phyloP scores from a whole-genome alignment of 2,888 invertebrate genomes.

The Parnassius apollo region DNA sequence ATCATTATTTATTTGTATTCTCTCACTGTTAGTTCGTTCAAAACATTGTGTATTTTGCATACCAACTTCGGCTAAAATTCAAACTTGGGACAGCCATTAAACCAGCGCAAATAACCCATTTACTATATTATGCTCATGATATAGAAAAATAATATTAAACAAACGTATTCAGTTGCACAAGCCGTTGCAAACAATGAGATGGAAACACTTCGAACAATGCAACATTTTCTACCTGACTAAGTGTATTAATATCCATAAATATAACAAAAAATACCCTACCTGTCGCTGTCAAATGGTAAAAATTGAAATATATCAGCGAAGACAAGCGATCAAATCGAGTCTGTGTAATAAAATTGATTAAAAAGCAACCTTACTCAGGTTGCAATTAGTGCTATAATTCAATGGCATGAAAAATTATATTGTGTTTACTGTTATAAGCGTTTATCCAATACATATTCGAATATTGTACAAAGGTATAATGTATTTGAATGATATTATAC shows the following conservation, averaged over 20 bases:
- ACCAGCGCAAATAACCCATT: no score
- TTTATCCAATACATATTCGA: no score
- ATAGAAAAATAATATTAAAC: no score
- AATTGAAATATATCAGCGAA: slow-evolving; percentile 15
- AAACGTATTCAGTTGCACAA: slow-evolving; percentile 26
- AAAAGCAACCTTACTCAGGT: background rate
- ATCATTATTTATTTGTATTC: no score
- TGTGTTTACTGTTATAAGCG: no score
- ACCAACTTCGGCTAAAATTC: no score
- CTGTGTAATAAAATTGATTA: background rate
- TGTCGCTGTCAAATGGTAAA: slow-evolving; percentile 38
- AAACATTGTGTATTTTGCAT: no score
- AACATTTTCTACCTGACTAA: slow-evolving; percentile 56
- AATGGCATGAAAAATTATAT: no score
- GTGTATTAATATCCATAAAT: slow-evolving; percentile 59
- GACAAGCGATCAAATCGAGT: background rate
- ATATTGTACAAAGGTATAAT: no score
- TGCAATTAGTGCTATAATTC: background rate
- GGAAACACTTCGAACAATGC: slow-evolving; percentile 54
- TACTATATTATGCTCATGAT: no score
- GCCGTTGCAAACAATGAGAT: slow-evolving; percentile 27
- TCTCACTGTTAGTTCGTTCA: no score
- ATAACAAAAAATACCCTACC: slow-evolving; percentile 62
- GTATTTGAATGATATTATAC: background rate
- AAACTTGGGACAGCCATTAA: no score